phyloP scores from a whole-genome alignment of 23 tunicate genomes.

The Halocynthia aurantium region DNA sequence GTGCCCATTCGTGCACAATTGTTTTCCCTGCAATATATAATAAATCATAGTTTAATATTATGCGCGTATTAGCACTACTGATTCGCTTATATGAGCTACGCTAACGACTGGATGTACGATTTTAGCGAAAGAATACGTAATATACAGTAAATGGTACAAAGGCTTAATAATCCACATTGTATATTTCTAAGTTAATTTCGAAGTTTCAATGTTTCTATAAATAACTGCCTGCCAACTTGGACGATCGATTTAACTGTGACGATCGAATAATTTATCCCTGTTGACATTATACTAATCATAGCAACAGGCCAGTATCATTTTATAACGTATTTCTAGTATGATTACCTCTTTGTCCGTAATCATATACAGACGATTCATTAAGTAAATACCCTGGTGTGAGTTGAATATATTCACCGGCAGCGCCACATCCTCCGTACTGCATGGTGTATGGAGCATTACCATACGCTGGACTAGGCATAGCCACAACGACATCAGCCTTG shows the following conservation, averaged over 20 bases:
- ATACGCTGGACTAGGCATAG: slow-evolving; percentile 21
- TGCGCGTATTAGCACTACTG: too few species aligned
- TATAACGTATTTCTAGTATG: background rate
- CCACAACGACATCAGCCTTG: slow-evolving; percentile 53
- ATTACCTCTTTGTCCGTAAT: slow-evolving; percentile 39
- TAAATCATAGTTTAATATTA: too few species aligned
- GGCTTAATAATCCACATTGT: too few species aligned
- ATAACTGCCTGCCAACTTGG: too few species aligned
- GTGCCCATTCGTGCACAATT: slow-evolving; percentile 83
- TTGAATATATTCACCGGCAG: slow-evolving; percentile 35
- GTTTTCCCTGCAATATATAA: slow-evolving; percentile 31
- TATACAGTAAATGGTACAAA: too few species aligned
- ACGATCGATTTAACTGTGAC: too few species aligned
- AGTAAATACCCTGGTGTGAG: slow-evolving; percentile 33
- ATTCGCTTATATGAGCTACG: too few species aligned
- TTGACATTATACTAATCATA: too few species aligned
- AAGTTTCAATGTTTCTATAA: too few species aligned
- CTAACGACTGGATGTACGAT: background rate
- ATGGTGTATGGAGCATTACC: slow-evolving; percentile 41
- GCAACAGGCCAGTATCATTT: background rate
- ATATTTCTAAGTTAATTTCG: too few species aligned
- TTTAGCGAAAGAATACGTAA: too few species aligned
- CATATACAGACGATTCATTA: slow-evolving; percentile 16
- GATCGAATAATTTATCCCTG: too few species aligned
- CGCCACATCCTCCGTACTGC: slow-evolving; percentile 50